These are phyloP conservation scores for Drosophila prostipennis DNA, from an alignment of 2,888 invertebrate species.

Conservation along the genomic window DNA sequence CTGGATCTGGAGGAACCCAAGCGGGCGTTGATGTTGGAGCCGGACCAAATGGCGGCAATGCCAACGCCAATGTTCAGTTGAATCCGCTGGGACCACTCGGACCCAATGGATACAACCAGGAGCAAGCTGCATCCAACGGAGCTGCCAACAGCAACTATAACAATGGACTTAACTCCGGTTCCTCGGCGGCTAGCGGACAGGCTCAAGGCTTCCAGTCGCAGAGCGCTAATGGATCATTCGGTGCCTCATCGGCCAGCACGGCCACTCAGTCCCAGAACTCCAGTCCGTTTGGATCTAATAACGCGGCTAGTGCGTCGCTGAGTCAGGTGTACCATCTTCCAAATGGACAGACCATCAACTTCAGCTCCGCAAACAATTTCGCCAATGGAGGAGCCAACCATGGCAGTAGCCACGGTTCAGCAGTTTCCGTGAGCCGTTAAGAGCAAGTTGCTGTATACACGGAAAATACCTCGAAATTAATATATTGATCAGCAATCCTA, in stretches of 20 bases:
- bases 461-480: neutral
- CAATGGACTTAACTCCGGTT: conserved; percentile 69
- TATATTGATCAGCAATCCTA: conserved; percentile 1
- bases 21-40: conserved; percentile 64
- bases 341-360: conserved; percentile 83
- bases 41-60: conserved; percentile 58
- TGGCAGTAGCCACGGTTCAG: conserved; percentile 68
- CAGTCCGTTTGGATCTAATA: conserved; percentile 71
- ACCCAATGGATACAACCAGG: conserved; percentile 63
- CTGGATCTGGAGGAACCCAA: conserved; percentile 47
- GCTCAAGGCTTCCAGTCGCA: conserved; percentile 83
- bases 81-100: conserved; percentile 47
- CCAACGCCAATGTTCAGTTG: conserved; percentile 60
- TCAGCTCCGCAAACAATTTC: conserved; percentile 82
- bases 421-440: conserved; percentile 73
- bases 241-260: conserved; percentile 82
- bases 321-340: conserved; percentile 83
- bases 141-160: conserved; percentile 70
- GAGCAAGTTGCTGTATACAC: neutral
- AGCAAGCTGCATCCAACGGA: conserved; percentile 80
- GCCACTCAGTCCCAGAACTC: conserved; percentile 80
- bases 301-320: conserved; percentile 82
- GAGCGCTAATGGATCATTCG: conserved; percentile 80
- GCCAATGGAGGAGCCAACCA: conserved; percentile 76
- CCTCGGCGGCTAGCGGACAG: conserved; percentile 81